Conservation (phyloP, 1,140 invertebrate species). For the Dufourea novaeangliae region DNA sequence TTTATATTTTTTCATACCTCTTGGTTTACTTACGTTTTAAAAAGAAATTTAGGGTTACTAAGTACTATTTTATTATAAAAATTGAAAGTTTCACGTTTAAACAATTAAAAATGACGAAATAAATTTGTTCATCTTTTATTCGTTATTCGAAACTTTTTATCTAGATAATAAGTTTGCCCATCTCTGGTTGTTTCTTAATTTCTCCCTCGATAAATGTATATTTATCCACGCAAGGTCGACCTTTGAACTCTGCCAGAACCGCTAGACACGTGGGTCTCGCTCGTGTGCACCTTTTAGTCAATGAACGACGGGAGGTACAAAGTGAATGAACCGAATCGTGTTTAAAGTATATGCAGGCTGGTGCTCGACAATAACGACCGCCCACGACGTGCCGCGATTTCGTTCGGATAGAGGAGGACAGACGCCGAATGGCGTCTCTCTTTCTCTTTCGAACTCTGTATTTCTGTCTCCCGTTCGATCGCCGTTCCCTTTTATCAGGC, state of each 20-base stretch:
- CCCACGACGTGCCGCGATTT: slow-evolving; percentile 18
- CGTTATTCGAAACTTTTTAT: too few species aligned
- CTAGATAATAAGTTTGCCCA: too few species aligned
- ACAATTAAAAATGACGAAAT: too few species aligned
- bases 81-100: too few species aligned
- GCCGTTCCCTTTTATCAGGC: slow-evolving; percentile 19
- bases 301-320: slow-evolving; percentile 61
- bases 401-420: not conserved
- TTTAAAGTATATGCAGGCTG: slow-evolving; percentile 25
- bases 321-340: slow-evolving; percentile 54
- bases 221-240: slow-evolving; percentile 71
- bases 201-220: too few species aligned
- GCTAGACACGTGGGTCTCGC: slow-evolving; percentile 61
- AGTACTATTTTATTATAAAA: too few species aligned
- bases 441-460: too few species aligned
- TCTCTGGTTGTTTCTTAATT: too few species aligned
- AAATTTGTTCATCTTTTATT: too few species aligned
- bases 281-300: slow-evolving; percentile 69
- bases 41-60: too few species aligned
- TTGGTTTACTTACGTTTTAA: too few species aligned
- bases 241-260: slow-evolving; percentile 68
- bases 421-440: not conserved
- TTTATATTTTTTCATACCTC: too few species aligned
- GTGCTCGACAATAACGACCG: slow-evolving; percentile 42
- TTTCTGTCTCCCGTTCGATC: not conserved